Base-by-base conservation (phyloP, 2,888 invertebrate genomes). In the Holacanthella duospinosa region DNA sequence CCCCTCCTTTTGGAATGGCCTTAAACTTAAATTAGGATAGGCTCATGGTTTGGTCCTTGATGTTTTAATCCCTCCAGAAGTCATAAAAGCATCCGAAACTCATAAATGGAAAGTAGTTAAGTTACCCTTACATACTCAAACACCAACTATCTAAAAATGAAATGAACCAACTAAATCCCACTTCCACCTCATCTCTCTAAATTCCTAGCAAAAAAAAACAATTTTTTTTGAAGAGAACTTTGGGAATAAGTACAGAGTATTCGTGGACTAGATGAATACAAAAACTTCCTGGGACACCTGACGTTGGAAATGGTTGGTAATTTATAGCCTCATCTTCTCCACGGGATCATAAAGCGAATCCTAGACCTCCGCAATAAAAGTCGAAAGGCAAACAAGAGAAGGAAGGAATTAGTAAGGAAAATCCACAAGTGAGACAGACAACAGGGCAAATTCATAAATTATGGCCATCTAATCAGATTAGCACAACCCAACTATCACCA, bases 391-490 rank as follows among this genome's bases (percentile, higher is more conserved):
- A 36, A 9, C n/a, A n/a, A 36, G 6, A 36, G 16, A 36, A 16
- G 12, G 48, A 4, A 48, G 12, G 48, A 48, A 48, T 48, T 48
- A 48, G 48, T n/a, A 21, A 9, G 48, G 21, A 48, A 21, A 21
- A 48, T 9, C 48, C 48, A 48, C 48, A 48, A 48, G 48, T 48
- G 48, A 48, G 48, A 48, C 48, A 48, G 16, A 16, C 48, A n/a
- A 48, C 48, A n/a, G n/a, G n/a, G 21, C 48, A 48, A 48, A 48
- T 48, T 48, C 48, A 48, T 48, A 48, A 48, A 48, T 48, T 48
- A 48, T 48, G 48, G 21, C 4, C 12, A 48, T n/a, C 48, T 48
- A 48, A 48, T 48, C 48, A 48, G 48, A 48, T 48, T 48, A 36
- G 36, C 9, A 36, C 9, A 6, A 36, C 6, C 36, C 36, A n/a